Conservation (phyloP, 2,888 invertebrate species). For the Pyrrhia umbra region DNA sequence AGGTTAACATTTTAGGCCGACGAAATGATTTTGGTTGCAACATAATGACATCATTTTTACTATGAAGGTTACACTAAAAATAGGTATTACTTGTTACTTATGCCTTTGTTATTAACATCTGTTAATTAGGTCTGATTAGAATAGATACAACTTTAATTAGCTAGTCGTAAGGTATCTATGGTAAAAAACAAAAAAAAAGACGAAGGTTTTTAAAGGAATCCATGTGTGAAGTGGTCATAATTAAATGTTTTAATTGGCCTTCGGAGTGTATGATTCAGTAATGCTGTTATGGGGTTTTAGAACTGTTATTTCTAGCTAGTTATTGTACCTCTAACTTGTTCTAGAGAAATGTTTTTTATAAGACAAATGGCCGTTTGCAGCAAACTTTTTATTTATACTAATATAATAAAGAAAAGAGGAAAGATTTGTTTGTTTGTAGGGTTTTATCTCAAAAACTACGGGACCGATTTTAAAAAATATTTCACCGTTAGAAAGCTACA, state of each 20-base stretch:
- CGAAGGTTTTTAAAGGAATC: conserved; percentile 26
- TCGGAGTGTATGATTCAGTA: conserved; percentile 5
- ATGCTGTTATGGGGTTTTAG: background rate
- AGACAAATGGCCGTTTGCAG: too few relatives aligned
- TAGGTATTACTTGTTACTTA: conserved; percentile 7
- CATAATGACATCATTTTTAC: conserved; percentile 28
- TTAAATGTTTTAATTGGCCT: conserved; percentile 20
- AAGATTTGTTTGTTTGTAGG: too few relatives aligned
- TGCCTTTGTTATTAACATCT: conserved; percentile 16
- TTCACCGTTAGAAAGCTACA: too few relatives aligned
- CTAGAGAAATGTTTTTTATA: too few relatives aligned
- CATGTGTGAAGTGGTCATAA: conserved; percentile 15
- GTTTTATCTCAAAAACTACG: too few relatives aligned
- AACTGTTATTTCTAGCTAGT: too few relatives aligned
- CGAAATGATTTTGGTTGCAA: conserved; percentile 15
- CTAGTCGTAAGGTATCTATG: conserved; percentile 13
- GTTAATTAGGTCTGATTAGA: conserved; percentile 15
- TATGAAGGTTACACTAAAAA: conserved; percentile 23
- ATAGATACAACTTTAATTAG: conserved; percentile 11
- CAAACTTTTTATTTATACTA: too few relatives aligned
- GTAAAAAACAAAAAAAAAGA: background rate
- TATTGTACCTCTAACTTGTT: too few relatives aligned
- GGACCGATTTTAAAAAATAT: too few relatives aligned
- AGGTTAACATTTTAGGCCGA: background rate
- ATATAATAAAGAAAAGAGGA: too few relatives aligned